Evolutionary conservation across 2,797 vertebrate genomes (phyloP).

Genomic region (Malurus leucopterus): DNA sequence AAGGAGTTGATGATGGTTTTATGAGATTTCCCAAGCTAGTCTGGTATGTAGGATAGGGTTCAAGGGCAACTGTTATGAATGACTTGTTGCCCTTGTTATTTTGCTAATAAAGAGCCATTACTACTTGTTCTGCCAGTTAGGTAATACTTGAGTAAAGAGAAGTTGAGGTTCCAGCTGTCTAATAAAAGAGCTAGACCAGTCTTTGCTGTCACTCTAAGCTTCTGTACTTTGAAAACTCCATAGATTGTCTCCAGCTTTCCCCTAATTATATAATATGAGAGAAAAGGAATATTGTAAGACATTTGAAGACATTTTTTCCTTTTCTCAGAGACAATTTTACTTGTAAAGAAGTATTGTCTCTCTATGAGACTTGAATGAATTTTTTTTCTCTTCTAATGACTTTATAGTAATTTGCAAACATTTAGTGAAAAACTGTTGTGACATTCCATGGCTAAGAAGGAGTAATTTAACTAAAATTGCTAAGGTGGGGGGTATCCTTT

Average conservation of each 20-base stretch:
- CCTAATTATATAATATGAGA: neutral
- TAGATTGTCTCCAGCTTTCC: neutral
- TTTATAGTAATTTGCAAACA: neutral
- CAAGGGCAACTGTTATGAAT: neutral
- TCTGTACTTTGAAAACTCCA: neutral
- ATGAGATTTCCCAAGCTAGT: neutral
- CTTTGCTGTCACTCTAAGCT: neutral
- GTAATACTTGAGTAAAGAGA: neutral
- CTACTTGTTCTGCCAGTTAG: neutral
- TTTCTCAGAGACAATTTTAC: neutral
- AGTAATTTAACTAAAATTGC: neutral
- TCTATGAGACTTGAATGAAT: neutral
- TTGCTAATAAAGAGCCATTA: neutral
- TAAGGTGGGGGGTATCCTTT: neutral
- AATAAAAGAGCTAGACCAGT: neutral
- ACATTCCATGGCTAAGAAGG: neutral
- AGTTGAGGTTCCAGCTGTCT: neutral
- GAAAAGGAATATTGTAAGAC: neutral
- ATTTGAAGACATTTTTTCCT: neutral
- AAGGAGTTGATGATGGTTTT: neutral
- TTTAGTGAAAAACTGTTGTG: neutral
- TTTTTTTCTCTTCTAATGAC: neutral
- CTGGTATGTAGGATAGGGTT: neutral
- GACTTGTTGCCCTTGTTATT: neutral
- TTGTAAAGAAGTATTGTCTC: neutral